Evolutionary conservation across 2,888 invertebrate species (phyloP).

Genomic region (Ophion ellenae): DNA sequence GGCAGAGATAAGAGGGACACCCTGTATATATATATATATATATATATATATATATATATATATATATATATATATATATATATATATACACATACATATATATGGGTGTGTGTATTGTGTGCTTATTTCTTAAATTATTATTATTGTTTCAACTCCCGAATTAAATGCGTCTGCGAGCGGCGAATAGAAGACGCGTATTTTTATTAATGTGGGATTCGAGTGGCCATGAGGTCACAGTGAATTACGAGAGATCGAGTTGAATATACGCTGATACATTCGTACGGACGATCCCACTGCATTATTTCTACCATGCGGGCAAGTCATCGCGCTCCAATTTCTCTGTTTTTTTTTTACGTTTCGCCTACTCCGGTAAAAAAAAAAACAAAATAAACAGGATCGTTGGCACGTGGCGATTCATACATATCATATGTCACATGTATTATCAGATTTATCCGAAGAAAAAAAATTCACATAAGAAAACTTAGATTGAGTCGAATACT

Average conservation of each 20-base stretch:
- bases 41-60: no score
- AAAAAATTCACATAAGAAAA: no score
- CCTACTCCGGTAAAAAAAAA: neutral
- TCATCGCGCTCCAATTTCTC: constrained; percentile 31
- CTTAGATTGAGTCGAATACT: no score
- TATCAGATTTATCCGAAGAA: no score
- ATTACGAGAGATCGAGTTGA: constrained; percentile 37
- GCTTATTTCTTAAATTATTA: neutral
- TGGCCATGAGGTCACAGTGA: constrained; percentile 35
- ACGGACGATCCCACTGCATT: constrained; percentile 25
- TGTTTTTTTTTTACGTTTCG: neutral
- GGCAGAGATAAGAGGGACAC: no score
- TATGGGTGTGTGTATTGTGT: no score
- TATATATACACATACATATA: no score
- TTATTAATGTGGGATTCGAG: constrained; percentile 60
- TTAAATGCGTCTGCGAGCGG: constrained; percentile 7
- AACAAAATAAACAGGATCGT: neutral
- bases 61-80: no score
- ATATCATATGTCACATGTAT: no score
- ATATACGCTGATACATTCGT: neutral
- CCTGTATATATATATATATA: no score
- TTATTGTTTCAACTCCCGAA: constrained; percentile 6
- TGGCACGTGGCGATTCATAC: neutral
- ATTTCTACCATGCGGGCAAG: constrained; percentile 48
- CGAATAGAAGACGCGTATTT: constrained; percentile 20